phyloP scores from a whole-genome alignment of 2,888 invertebrate genomes.

The Hyalella azteca region DNA sequence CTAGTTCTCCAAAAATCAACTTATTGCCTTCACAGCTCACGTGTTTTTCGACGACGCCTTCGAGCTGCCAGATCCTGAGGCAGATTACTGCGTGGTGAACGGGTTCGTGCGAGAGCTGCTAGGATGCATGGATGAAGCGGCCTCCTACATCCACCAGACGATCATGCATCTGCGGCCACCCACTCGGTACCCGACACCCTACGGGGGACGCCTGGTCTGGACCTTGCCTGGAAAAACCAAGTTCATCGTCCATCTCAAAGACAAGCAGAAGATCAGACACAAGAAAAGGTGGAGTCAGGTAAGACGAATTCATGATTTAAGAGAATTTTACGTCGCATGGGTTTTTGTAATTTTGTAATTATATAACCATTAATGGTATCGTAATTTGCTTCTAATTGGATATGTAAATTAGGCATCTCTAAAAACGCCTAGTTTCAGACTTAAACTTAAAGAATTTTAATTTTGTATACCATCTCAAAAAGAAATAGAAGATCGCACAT shows the following conservation, averaged over 20 bases:
- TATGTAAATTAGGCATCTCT: too few relatives aligned
- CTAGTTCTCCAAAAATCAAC: too few relatives aligned
- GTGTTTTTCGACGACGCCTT: constrained; percentile 98
- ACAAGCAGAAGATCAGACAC: constrained; percentile 95
- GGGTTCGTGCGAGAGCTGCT: constrained; percentile 91
- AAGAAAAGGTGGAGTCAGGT: constrained; percentile 97
- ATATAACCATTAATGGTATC: too few relatives aligned
- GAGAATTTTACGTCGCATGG: too few relatives aligned
- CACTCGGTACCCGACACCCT: constrained; percentile 91
- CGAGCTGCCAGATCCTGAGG: constrained; percentile 89
- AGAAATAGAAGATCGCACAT: too few relatives aligned
- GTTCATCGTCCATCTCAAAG: constrained; percentile 95
- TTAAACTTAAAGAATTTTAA: too few relatives aligned
- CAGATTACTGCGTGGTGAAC: constrained; percentile 84
- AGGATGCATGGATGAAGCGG: constrained; percentile 92
- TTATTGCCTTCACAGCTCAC: constrained; percentile 82
- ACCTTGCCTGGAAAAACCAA: constrained; percentile 96
- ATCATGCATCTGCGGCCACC: constrained; percentile 88
- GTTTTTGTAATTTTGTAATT: too few relatives aligned
- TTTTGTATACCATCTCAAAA: too few relatives aligned
- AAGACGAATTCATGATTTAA: too few relatives aligned
- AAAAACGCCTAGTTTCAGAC: too few relatives aligned
- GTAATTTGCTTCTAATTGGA: too few relatives aligned
- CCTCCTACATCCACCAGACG: constrained; percentile 87
- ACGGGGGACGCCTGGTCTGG: constrained; percentile 96